Evolutionary conservation across 2,113 vertebrate species (phyloP).

Genomic region (Corydoras maculifer): DNA sequence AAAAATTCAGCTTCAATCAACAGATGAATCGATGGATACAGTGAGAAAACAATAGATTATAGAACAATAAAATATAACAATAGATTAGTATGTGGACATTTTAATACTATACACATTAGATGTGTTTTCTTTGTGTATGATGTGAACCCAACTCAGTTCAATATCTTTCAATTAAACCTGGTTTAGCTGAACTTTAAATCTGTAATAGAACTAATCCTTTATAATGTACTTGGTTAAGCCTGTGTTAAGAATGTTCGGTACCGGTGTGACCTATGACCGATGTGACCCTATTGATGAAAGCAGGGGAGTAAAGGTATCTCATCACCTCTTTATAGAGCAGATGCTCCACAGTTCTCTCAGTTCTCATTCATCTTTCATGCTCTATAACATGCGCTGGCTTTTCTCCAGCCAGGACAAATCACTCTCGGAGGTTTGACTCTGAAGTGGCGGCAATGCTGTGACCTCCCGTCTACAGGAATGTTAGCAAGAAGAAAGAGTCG

Average conservation of each 20-base stretch:
- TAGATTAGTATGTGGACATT: no score
- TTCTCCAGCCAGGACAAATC: not conserved
- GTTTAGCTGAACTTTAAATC: no score
- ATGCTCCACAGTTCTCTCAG: not conserved
- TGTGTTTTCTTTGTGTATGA: no score
- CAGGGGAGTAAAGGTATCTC: not conserved
- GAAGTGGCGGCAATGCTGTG: not conserved
- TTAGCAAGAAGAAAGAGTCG: not conserved
- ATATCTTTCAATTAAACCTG: no score
- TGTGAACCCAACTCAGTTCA: no score
- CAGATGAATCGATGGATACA: no score
- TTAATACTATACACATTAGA: no score
- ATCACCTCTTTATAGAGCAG: not conserved
- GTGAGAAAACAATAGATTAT: no score
- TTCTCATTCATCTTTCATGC: not conserved
- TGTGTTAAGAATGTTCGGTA: not conserved
- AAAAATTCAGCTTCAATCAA: no score
- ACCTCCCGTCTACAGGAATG: not conserved
- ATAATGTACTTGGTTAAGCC: not conserved
- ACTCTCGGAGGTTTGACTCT: not conserved
- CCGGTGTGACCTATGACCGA: not conserved
- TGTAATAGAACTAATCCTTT: no score
- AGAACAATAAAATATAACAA: no score
- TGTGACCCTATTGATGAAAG: not conserved
- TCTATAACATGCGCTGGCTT: not conserved